Evolutionary conservation across 1,140 invertebrate genomes (phyloP), one percentile per base, ranked within the genome.

Genomic region (Globodera ellingtonae): DNA sequence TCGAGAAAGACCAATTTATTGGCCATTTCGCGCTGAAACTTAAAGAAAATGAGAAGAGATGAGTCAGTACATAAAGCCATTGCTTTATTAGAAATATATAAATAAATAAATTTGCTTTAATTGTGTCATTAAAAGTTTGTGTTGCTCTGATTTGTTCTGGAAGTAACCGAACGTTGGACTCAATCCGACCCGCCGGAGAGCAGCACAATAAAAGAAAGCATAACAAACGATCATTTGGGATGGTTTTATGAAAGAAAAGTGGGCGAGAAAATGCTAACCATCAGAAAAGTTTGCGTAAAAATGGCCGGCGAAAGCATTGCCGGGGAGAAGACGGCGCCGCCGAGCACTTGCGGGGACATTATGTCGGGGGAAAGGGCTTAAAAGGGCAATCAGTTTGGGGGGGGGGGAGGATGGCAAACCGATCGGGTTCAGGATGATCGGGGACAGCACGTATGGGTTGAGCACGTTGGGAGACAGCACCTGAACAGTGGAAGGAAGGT

Each of bases 231-330:
- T 35, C 35, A 35, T 35, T 59, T 59, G 56, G 56, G 10, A 59
- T 35, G 48, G 13, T 46, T 48, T 78, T 79, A 80, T 94, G 80
- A 81, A 6, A 81, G 78, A 59, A 82, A 75, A 59, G 73, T 75
- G 24, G 81, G 81, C 48, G 81, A 82, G 13, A 83, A 72, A n/a
- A 83, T 10, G n/a, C 50, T 76, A 10, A 77, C 79, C 65, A 83
- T 82, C 47, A 85, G 66, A 69, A 83, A 66, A 0, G 79, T 84
- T 72, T 82, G 72, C 24, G 79, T 84, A 13, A 84, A 79, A 46
- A 84, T 79, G 6, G 83, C 79, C n/a, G 83, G 83, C 8, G 83
- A 84, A 50, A 75, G 59, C 15, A 84, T 35, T 44, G 67, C 56
- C 21, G 82, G 82, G 4, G 82, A 83, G 3, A 83, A 69, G 10